Conservation (phyloP, 2,113 vertebrate species). For the Falcunculus frontatus region DNA sequence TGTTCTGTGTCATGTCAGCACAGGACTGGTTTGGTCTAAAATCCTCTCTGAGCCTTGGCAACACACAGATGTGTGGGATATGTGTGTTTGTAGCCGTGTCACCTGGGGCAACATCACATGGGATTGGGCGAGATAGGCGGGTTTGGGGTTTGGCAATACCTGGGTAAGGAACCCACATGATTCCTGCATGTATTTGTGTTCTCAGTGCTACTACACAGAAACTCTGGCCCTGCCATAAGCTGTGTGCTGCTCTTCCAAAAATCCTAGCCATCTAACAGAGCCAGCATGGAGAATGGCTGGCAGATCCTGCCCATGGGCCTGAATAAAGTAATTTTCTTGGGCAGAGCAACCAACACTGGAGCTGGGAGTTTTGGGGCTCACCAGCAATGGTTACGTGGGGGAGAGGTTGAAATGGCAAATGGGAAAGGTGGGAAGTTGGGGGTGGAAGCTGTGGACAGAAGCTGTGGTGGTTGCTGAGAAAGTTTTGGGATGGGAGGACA, state of each 20-base stretch:
- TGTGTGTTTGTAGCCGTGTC: background rate
- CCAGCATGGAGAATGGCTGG: background rate
- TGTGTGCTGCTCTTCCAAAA: background rate
- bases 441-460: background rate
- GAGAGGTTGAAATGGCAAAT: background rate
- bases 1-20: background rate
- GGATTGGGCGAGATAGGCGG: background rate
- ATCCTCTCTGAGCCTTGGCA: background rate
- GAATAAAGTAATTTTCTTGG: background rate
- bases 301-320: background rate
- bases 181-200: background rate
- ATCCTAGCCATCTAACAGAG: background rate
- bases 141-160: background rate
- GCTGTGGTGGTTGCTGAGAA: background rate
- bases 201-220: background rate
- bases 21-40: background rate
- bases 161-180: background rate
- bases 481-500: background rate
- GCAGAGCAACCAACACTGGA: background rate
- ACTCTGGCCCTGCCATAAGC: background rate
- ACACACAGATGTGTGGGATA: background rate
- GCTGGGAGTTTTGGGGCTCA: background rate
- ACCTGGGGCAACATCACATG: background rate
- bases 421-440: background rate
- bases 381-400: fast-evolving